Conservation (phyloP, 2,113 vertebrate genomes). For the Chrysochloris asiatica region DNA sequence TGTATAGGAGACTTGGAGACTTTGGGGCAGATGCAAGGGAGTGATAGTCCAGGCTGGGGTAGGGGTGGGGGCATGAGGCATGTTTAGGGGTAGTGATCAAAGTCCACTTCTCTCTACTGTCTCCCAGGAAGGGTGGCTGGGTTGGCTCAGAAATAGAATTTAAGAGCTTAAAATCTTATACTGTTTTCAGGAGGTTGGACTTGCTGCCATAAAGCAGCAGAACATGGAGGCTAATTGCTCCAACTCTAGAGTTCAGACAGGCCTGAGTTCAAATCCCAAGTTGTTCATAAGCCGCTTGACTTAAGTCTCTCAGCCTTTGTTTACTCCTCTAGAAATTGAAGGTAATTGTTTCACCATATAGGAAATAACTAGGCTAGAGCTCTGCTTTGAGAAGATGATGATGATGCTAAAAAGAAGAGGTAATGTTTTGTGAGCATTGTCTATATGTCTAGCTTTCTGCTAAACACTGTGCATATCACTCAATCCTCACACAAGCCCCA, state of each 20-base stretch:
- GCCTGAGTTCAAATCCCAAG: slow-evolving; percentile 1
- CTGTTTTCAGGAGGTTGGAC: neutral
- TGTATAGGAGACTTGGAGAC: slow-evolving; percentile 29
- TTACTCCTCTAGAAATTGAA: neutral
- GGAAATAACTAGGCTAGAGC: neutral
- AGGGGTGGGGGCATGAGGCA: neutral
- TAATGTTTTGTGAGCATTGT: neutral
- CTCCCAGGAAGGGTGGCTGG: neutral
- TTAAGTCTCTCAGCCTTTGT: neutral
- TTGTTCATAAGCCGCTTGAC: neutral
- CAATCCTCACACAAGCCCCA: neutral
- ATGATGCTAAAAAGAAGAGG: too few species aligned
- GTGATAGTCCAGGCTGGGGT: neutral
- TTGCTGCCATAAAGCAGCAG: neutral
- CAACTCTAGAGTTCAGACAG: neutral
- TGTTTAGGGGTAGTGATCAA: neutral
- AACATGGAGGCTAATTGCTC: neutral
- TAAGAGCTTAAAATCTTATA: slow-evolving; percentile 3
- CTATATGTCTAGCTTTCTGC: neutral
- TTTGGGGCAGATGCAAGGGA: neutral
- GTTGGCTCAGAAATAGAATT: slow-evolving; percentile 29
- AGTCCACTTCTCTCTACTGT: neutral
- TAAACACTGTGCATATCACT: neutral
- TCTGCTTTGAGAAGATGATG: neutral
- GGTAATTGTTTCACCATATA: neutral